Evolutionary conservation across 2,797 vertebrate genomes (phyloP).

Genomic region (Syngnathus rostellatus): DNA sequence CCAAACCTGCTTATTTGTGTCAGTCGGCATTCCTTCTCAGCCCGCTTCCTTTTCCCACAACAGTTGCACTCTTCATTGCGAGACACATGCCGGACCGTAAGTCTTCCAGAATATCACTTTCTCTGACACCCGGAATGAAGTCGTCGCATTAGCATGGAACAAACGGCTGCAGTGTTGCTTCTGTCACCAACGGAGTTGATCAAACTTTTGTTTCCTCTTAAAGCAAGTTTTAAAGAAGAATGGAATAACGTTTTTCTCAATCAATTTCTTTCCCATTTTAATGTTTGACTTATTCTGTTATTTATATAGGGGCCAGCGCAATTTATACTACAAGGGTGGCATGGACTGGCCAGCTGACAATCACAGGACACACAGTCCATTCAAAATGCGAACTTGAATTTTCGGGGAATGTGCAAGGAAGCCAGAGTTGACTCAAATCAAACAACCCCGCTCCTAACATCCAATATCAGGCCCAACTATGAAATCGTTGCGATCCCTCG

Average conservation of each 20-base stretch:
- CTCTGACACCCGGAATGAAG: conserved; percentile 21
- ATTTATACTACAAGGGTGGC: too few relatives aligned
- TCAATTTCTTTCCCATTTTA: too few relatives aligned
- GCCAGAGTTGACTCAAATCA: not conserved
- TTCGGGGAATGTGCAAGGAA: not conserved
- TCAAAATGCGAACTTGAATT: not conserved
- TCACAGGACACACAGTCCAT: not conserved
- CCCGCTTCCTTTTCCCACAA: conserved; percentile 59
- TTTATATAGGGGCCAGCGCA: too few relatives aligned
- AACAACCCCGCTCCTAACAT: not conserved
- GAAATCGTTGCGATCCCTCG: conserved; percentile 39
- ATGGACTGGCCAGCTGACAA: not conserved
- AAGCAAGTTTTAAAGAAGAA: too few relatives aligned
- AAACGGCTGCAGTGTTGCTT: conserved; percentile 1
- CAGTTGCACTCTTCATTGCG: conserved; percentile 46
- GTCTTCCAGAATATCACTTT: conserved; percentile 36
- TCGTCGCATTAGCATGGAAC: conserved; percentile 4
- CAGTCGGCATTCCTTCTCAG: conserved; percentile 63
- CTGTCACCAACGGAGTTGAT: not conserved
- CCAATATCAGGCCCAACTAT: conserved; percentile 6
- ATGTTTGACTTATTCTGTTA: too few relatives aligned
- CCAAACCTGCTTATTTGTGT: conserved; percentile 68
- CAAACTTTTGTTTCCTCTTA: too few relatives aligned
- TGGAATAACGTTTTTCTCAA: too few relatives aligned
- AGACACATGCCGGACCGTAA: conserved; percentile 25